These are phyloP conservation scores for Temnothorax nylanderi DNA, from an alignment of 1,140 invertebrate genomes.

Conservation along the genomic window DNA sequence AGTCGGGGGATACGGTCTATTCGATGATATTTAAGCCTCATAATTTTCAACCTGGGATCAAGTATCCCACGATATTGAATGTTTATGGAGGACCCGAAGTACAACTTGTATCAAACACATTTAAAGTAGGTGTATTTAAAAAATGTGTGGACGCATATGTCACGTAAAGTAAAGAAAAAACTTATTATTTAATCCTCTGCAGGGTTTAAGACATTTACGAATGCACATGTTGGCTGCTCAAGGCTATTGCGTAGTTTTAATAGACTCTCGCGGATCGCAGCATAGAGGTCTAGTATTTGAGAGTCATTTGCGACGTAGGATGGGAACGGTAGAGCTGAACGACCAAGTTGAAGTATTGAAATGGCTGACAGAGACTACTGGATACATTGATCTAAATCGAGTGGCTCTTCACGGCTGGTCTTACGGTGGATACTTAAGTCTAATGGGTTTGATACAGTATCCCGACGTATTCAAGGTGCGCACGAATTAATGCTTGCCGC, in stretches of 20 bases:
- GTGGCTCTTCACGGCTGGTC: constrained; percentile 99
- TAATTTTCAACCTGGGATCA: constrained; percentile 90
- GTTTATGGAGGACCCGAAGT: constrained; percentile 99
- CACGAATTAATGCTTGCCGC: neutral
- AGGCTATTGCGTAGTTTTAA: constrained; percentile 97
- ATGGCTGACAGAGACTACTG: constrained; percentile 93
- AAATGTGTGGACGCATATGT: neutral
- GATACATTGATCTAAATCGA: constrained; percentile 96
- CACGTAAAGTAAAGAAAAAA: neutral
- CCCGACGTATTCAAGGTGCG: constrained; percentile 93
- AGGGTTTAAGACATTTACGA: constrained; percentile 95
- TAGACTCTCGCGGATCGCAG: constrained; percentile 97
- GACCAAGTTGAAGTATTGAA: constrained; percentile 98
- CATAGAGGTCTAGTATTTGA: constrained; percentile 97
- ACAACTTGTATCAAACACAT: constrained; percentile 98
- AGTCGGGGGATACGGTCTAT: constrained; percentile 92
- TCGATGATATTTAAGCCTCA: constrained; percentile 97
- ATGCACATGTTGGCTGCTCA: constrained; percentile 98
- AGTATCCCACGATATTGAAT: constrained; percentile 97
- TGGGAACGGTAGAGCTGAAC: constrained; percentile 97
- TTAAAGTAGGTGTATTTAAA: constrained; percentile 89
- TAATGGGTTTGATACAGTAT: constrained; percentile 94
- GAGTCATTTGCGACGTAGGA: constrained; percentile 93
- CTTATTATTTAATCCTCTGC: constrained; percentile 32
- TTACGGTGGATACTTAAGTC: constrained; percentile 96